Evolutionary conservation across 1,140 invertebrate species (phyloP), one percentile per base, ranked within the genome.

Genomic region (Eciton burchellii): DNA sequence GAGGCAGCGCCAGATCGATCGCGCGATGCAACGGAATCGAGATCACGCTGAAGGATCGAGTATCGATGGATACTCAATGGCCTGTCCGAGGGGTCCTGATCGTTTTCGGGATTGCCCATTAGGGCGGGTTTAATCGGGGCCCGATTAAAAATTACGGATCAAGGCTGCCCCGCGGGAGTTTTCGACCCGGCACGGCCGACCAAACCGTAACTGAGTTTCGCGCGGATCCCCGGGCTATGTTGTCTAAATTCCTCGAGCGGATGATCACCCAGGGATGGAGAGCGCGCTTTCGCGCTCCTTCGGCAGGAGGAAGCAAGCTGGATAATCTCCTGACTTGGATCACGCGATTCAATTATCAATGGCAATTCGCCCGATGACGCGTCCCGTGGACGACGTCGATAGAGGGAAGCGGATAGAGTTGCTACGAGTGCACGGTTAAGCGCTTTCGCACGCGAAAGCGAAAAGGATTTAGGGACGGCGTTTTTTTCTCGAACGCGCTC

Each of bases 261-360:
- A 92, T 92, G 92, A 94, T 94, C 92, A 92, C 84, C 2, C 35
- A 89, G 91, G 92, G 92, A 91, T 92, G n/a, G n/a, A 90, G 88
- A 88, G 85, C 89, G 73, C 77, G 71, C 56, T 81, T 72, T 21
- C 66, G 29, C 29, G 74, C n/a, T 57, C 26, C 56, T 81, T 54
- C 1, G 26, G 35, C 1, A 84, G 0, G n/a, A 62, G 43, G 4
- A 81, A 73, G 29, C 43, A n/a, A 72, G 21, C 29, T 9, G 12
- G 11, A 19, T 21, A 12, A 68, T 3, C 16, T 43, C 41, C 16
- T 26, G 11, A 26, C 54, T 21, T 29, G 2, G 6, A 6, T 35
- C 35, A 6, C 35, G n/a, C 1, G 19, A 59, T 19, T 21, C 4
- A 14, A 12, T 47, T 62, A n/a, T 49, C 14, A 0, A 0, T n/a